These are phyloP conservation scores for Enteromius paludinosus DNA, from an alignment of 2,797 vertebrate genomes.

Conservation along the genomic window DNA sequence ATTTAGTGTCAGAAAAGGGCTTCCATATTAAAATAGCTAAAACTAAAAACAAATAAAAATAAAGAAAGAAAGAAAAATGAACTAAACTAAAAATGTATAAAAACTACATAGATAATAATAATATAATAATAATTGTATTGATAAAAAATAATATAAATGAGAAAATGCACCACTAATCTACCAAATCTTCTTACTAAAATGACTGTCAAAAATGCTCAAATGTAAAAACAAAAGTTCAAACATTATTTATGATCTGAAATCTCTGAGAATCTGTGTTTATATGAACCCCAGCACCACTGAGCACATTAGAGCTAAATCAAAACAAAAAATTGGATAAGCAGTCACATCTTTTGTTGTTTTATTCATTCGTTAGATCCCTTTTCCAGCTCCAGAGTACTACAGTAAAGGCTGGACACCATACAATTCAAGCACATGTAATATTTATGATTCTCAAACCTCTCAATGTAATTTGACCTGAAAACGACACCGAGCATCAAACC, in stretches of 20 bases:
- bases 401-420: background rate
- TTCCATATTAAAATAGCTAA: too few species aligned
- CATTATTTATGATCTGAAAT: background rate
- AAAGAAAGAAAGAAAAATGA: too few species aligned
- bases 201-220: too few species aligned
- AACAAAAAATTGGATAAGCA: background rate
- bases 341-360: background rate
- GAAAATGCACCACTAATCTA: too few species aligned
- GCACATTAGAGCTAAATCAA: background rate
- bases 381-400: background rate
- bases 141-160: too few species aligned
- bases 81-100: too few species aligned
- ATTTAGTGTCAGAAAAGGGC: too few species aligned
- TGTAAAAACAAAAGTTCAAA: too few species aligned
- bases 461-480: conserved; percentile 2
- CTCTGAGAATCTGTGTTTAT: background rate
- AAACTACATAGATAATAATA: too few species aligned
- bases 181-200: too few species aligned
- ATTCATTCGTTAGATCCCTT: background rate
- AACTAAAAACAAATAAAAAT: too few species aligned
- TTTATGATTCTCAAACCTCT: background rate
- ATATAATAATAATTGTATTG: too few species aligned
- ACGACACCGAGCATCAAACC: background rate
- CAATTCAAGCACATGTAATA: background rate
- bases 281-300: background rate